These are phyloP conservation scores for Nyctibius grandis DNA, from an alignment of 2,797 vertebrate species.

Conservation along the genomic window DNA sequence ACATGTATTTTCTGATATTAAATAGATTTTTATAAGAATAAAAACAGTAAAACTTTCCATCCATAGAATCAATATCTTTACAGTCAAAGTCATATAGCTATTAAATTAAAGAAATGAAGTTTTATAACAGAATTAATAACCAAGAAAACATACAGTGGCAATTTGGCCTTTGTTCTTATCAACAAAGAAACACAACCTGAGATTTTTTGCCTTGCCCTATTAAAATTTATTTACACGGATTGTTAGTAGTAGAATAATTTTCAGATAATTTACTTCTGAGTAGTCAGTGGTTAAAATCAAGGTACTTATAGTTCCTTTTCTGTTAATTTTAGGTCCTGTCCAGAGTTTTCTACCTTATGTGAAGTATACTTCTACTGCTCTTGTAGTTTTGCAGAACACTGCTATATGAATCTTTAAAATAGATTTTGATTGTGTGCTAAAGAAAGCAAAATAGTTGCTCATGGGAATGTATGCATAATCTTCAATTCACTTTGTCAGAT, in stretches of 20 bases:
- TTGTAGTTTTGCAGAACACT: neutral
- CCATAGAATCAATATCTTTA: neutral
- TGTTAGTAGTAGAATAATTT: neutral
- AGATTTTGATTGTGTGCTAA: neutral
- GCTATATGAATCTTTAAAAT: neutral
- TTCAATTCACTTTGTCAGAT: slow-evolving; percentile 10
- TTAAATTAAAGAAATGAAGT: slow-evolving; percentile 6
- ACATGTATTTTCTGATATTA: slow-evolving; percentile 16
- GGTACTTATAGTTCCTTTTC: neutral
- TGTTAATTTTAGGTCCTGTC: slow-evolving; percentile 43
- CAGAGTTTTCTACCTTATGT: slow-evolving; percentile 10
- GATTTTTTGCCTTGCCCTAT: neutral
- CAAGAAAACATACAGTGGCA: neutral
- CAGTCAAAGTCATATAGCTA: neutral
- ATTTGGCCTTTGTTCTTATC: neutral
- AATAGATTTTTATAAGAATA: neutral
- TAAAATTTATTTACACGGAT: neutral
- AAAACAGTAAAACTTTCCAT: neutral
- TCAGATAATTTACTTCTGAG: neutral
- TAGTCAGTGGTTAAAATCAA: slow-evolving; percentile 10
- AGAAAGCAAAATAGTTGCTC: neutral
- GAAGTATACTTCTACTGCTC: slow-evolving; percentile 27
- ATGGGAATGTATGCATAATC: neutral
- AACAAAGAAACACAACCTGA: neutral
- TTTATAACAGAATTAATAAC: neutral